Percentiles rank a stretch among this genome's conserved stretches.
These are phyloP conservation scores for Pterophyllum scalare DNA, from an alignment of 2,113 vertebrate genomes.

Conservation along the genomic window DNA sequence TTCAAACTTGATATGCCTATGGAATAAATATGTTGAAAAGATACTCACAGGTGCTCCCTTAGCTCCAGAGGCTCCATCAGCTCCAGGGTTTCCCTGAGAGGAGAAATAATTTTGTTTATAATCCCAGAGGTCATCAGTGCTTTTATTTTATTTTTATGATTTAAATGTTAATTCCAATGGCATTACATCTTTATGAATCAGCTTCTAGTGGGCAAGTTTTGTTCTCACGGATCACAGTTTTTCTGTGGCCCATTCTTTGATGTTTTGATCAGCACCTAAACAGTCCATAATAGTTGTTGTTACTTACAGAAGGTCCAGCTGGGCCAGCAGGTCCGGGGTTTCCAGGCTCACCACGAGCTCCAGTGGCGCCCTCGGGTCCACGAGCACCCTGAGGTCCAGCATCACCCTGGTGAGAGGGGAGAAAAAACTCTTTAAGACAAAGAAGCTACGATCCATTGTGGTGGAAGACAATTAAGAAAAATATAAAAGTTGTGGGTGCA, in stretches of 20 bases:
- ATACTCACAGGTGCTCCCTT: constrained; percentile 93
- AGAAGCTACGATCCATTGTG: background rate
- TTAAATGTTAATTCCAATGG: background rate
- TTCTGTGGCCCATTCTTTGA: background rate
- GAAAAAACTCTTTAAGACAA: background rate
- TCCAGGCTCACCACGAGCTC: constrained; percentile 93
- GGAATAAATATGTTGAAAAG: background rate
- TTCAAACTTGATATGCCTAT: background rate
- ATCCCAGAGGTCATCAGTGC: background rate
- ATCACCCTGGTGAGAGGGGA: constrained; percentile 86
- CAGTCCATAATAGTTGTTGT: background rate
- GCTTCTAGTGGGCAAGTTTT: background rate
- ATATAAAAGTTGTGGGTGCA: background rate
- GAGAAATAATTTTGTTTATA: constrained; percentile 6
- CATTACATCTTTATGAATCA: background rate
- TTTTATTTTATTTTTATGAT: background rate
- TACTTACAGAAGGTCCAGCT: constrained; percentile 91
- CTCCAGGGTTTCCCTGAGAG: constrained; percentile 90
- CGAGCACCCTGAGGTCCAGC: constrained; percentile 90
- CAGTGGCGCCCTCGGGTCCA: constrained; percentile 92
- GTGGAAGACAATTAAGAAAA: too few species aligned
- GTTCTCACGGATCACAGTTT: background rate
- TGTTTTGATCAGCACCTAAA: background rate
- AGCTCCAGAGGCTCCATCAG: constrained; percentile 91
- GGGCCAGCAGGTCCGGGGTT: constrained; percentile 93